Evolutionary conservation across 2,888 invertebrate species (phyloP), one percentile per base, ranked within the genome.

Genomic region (Exocentrus adspersus): DNA sequence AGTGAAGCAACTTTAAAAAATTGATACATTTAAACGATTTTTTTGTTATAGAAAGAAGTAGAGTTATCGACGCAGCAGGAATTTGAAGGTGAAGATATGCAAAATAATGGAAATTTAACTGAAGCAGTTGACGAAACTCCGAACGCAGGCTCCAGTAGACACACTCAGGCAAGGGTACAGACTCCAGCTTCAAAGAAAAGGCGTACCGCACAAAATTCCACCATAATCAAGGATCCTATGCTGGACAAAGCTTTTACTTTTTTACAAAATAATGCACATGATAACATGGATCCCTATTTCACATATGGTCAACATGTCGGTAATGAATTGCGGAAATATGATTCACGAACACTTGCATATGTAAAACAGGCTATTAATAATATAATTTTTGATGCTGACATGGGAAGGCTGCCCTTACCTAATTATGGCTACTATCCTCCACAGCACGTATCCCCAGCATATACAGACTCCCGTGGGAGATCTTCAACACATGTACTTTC

Each of bases 291-390:
- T 21, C 41, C 41, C 14, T 48, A 58, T 50, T 12, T 21, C 10
- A 32, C 37, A 20, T 58, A 20, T 58, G 37, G 48, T 12, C 50
- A 58, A 32, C 48, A 58, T 37, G 21, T 58, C 7, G 58, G 14
- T 9, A 30, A 50, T 9, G 58, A 58, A 48, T 16, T 58, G 3
- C 48, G 50, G 21, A 58, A 58, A 21, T 58, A 50, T 37, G 58
- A 58, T 16, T 20, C 16, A 12, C 30, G 9, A 37, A 58, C 42
- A 10, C 24, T 58, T 30, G 12, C 37, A 10, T 24, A 14, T 41
- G 48, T 58, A 0, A 42, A 50, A 50, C 50, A 48, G 37, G 58
- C 58, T 19, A 30, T 58, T 1, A 32, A 58, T 58, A 30, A 58
- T 21, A 21, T 58, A 20, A 45, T 58, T 19, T 58, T 4, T 24